Conservation (phyloP, 2,888 invertebrate species). For the Xylota segnis region DNA sequence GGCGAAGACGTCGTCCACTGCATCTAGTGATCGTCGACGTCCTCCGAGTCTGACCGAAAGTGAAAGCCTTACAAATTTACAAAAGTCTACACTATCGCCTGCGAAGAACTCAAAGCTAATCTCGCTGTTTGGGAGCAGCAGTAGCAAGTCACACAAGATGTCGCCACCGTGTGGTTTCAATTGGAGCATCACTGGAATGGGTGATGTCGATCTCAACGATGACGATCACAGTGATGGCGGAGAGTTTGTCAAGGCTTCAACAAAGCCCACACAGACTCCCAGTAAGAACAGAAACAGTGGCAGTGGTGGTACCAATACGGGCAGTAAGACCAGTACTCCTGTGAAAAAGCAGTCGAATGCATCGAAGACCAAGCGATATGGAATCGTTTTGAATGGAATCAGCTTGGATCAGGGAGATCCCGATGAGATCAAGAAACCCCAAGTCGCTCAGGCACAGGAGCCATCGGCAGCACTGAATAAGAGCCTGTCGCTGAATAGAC, state of each 20-base stretch:
- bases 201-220: slow-evolving; percentile 80
- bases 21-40: slow-evolving; percentile 38
- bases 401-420: slow-evolving; percentile 80
- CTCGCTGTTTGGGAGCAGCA: slow-evolving; percentile 64
- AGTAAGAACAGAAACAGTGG: slow-evolving; percentile 59
- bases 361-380: slow-evolving; percentile 83
- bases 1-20: slow-evolving; percentile 55
- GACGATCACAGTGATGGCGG: slow-evolving; percentile 78
- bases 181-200: slow-evolving; percentile 83
- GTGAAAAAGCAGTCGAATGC: slow-evolving; percentile 72
- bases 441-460: slow-evolving; percentile 56
- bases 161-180: slow-evolving; percentile 83
- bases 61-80: slow-evolving; percentile 45
- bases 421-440: slow-evolving; percentile 70
- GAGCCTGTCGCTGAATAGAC: slow-evolving; percentile 78
- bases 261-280: slow-evolving; percentile 13
- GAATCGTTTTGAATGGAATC: slow-evolving; percentile 83
- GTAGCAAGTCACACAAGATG: slow-evolving; percentile 79
- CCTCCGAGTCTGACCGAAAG: slow-evolving; percentile 58
- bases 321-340: slow-evolving; percentile 58
- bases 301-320: slow-evolving; percentile 52
- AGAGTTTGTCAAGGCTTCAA: slow-evolving; percentile 65
- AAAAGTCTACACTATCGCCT: slow-evolving; percentile 65
- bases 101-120: slow-evolving; percentile 73
- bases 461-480: slow-evolving; percentile 46